phyloP scores from a whole-genome alignment of 2,888 invertebrate genomes.

The Cataglyphis livida region DNA sequence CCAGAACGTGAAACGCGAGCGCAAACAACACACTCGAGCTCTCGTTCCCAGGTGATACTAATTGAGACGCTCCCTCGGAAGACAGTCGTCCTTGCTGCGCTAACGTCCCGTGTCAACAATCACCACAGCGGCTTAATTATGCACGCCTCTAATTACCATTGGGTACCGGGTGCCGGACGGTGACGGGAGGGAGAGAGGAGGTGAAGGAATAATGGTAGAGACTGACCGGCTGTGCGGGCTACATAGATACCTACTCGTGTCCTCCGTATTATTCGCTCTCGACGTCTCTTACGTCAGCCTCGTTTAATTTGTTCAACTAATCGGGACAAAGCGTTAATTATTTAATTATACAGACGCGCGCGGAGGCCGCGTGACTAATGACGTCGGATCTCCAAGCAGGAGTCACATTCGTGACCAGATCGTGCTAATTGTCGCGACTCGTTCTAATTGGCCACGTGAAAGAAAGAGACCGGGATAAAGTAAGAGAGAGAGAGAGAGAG shows the following conservation, averaged over 20 bases:
- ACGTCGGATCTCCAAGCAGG: conserved; percentile 26
- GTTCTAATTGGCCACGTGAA: conserved; percentile 69
- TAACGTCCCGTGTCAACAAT: conserved; percentile 84
- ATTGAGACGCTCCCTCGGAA: conserved; percentile 84
- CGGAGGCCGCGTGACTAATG: conserved; percentile 68
- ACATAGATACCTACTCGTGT: conserved; percentile 11
- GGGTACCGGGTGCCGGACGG: conserved; percentile 49
- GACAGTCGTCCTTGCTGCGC: conserved; percentile 81
- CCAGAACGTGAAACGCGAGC: conserved; percentile 79
- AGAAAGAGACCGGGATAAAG: neutral
- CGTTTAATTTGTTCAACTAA: conserved; percentile 84
- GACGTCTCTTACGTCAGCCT: conserved; percentile 72
- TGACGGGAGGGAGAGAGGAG: conserved; percentile 19
- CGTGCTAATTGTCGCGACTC: conserved; percentile 74
- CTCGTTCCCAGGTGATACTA: conserved; percentile 76
- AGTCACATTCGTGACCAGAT: conserved; percentile 66
- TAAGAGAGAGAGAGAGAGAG: conserved; percentile 45
- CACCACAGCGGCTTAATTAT: conserved; percentile 81
- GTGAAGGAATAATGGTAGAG: neutral
- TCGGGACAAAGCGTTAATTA: conserved; percentile 81
- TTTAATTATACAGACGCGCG: conserved; percentile 80
- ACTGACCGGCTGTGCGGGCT: neutral
- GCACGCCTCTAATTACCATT: conserved; percentile 84
- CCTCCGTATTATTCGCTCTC: conserved; percentile 20
- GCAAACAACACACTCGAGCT: conserved; percentile 77